These are phyloP conservation scores for Sebastolobus altivelis DNA, from an alignment of 2,797 vertebrate species.

Conservation along the genomic window DNA sequence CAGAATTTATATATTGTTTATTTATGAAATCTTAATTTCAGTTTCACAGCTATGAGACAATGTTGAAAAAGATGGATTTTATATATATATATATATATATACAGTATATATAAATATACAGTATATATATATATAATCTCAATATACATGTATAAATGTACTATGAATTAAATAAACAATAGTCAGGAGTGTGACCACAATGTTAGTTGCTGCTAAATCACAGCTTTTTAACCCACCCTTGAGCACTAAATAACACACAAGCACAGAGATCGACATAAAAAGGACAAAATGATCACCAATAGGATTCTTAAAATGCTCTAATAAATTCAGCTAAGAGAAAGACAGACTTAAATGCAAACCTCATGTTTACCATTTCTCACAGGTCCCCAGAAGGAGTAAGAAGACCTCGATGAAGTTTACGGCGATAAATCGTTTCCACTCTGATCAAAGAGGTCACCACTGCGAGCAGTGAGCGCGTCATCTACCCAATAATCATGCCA, in stretches of 20 bases:
- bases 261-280: slow-evolving; percentile 80
- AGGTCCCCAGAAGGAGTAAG: slow-evolving; percentile 58
- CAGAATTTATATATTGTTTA: slow-evolving; percentile 74
- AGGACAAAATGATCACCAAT: slow-evolving; percentile 79
- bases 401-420: slow-evolving; percentile 71
- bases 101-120: slow-evolving; percentile 34
- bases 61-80: slow-evolving; percentile 68
- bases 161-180: slow-evolving; percentile 77
- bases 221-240: slow-evolving; percentile 75
- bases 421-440: slow-evolving; percentile 68
- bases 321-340: slow-evolving; percentile 81
- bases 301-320: slow-evolving; percentile 80
- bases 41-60: slow-evolving; percentile 78
- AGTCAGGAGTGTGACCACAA: slow-evolving; percentile 81
- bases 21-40: slow-evolving; percentile 66
- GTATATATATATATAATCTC: slow-evolving; percentile 14
- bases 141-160: slow-evolving; percentile 27
- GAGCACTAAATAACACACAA: slow-evolving; percentile 81
- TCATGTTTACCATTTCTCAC: slow-evolving; percentile 64
- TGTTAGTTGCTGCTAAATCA: slow-evolving; percentile 77
- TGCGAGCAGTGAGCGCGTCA: slow-evolving; percentile 63
- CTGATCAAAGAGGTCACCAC: slow-evolving; percentile 69
- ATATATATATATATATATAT: slow-evolving; percentile 48
- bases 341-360: slow-evolving; percentile 79
- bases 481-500: slow-evolving; percentile 73